A percentile compares a stretch with the other conserved stretches of the same genome.
These are phyloP conservation scores for Thalassaphorura encarpata DNA, from an alignment of 1,140 invertebrate species.

Conservation along the genomic window DNA sequence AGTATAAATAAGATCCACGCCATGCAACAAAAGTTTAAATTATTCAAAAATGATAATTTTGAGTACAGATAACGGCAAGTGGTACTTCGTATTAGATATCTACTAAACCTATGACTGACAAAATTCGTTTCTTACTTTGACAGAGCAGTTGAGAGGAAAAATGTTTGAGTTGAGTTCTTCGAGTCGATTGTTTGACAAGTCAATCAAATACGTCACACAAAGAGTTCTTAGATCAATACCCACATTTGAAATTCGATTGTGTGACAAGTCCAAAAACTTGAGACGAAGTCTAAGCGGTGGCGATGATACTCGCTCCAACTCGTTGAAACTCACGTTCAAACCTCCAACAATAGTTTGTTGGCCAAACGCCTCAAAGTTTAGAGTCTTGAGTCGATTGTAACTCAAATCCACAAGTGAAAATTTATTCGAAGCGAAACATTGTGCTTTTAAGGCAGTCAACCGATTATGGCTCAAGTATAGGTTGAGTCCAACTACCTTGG, in stretches of 20 bases:
- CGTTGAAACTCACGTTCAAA: constrained; percentile 72
- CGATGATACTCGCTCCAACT: constrained; percentile 59
- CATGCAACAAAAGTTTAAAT: no score
- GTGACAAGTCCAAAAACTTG: constrained; percentile 60
- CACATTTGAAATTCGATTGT: constrained; percentile 61
- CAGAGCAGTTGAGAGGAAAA: constrained; percentile 30
- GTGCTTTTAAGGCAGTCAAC: constrained; percentile 48
- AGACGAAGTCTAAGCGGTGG: constrained; percentile 35
- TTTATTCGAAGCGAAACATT: constrained; percentile 48
- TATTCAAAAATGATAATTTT: no score
- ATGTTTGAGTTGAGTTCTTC: constrained; percentile 45
- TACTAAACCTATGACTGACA: background rate
- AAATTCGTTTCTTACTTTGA: constrained; percentile 26
- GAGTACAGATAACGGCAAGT: no score
- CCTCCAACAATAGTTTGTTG: constrained; percentile 57
- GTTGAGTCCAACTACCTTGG: constrained; percentile 45
- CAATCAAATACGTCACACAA: constrained; percentile 63
- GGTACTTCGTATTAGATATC: background rate
- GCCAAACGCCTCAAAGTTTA: constrained; percentile 62
- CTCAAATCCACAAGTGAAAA: constrained; percentile 52
- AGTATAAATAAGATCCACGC: no score
- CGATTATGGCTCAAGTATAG: constrained; percentile 61
- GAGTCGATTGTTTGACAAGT: constrained; percentile 68
- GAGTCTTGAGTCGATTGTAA: constrained; percentile 57
- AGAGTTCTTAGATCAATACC: constrained; percentile 66